Evolutionary conservation across 2,113 vertebrate genomes (phyloP).

Genomic region (Miniopterus natalensis): DNA sequence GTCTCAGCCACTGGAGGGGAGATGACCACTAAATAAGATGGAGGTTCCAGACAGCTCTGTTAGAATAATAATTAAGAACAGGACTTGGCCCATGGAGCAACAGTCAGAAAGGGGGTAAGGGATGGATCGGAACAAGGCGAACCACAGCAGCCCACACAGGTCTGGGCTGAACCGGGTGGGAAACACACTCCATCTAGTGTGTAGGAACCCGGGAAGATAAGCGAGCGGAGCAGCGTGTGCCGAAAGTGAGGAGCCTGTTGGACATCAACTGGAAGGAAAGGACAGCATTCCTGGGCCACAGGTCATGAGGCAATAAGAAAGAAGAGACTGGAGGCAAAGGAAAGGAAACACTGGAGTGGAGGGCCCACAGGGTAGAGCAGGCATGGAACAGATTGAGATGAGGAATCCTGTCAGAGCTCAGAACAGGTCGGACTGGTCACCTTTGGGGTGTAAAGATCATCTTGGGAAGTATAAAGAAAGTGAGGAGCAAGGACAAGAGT

Average conservation of each 20-base stretch:
- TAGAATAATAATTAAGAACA: neutral
- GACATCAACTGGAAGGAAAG: neutral
- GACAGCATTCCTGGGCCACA: neutral
- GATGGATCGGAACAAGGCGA: neutral
- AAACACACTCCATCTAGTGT: accelerated
- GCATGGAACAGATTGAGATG: neutral
- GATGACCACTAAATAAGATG: neutral
- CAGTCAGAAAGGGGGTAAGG: neutral
- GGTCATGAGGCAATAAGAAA: neutral
- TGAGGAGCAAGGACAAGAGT: neutral
- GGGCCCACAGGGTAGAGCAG: neutral
- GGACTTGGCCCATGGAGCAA: neutral
- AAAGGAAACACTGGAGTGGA: neutral
- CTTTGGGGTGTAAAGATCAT: neutral
- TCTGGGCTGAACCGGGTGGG: neutral
- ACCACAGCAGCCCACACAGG: neutral
- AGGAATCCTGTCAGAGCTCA: neutral
- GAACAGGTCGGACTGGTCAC: neutral
- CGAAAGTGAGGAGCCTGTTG: neutral
- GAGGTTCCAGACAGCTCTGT: neutral
- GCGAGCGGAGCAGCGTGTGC: neutral
- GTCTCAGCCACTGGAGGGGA: neutral
- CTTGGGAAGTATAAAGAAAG: neutral
- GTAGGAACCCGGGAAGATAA: neutral
- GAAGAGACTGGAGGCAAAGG: neutral